Conservation (phyloP, 2,113 vertebrate species). For the Phaethornis superciliosus region DNA sequence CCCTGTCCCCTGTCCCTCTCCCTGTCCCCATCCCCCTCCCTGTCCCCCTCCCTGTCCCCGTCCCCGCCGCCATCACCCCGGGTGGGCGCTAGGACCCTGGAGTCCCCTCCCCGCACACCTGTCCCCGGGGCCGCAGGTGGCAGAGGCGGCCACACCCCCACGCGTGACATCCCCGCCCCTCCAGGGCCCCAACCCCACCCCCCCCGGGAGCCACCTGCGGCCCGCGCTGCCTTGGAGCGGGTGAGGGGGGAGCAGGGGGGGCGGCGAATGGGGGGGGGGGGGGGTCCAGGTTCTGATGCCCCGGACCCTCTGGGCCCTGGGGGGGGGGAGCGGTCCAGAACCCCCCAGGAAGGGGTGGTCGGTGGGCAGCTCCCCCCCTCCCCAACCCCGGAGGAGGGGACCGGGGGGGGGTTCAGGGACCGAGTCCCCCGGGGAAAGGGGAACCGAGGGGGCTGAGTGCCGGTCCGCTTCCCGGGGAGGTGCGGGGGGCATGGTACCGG, state of each 20-base stretch:
- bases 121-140: background rate
- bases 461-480: background rate
- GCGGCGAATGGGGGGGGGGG: no score
- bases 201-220: background rate
- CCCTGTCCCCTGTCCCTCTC: no score
- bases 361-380: background rate
- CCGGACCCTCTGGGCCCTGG: background rate
- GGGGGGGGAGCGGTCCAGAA: no score
- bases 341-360: background rate
- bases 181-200: background rate
- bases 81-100: background rate
- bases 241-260: background rate
- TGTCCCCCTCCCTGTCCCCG: no score
- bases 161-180: no score
- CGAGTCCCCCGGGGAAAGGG: background rate
- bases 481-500: background rate
- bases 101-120: background rate
- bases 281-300: no score
- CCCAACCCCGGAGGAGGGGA: background rate
- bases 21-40: no score
- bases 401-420: no score
- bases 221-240: background rate
- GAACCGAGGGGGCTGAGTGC: background rate
- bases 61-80: no score
- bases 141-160: background rate